Conservation (phyloP, 2,888 invertebrate genomes). For the Stomorhina lunata region DNA sequence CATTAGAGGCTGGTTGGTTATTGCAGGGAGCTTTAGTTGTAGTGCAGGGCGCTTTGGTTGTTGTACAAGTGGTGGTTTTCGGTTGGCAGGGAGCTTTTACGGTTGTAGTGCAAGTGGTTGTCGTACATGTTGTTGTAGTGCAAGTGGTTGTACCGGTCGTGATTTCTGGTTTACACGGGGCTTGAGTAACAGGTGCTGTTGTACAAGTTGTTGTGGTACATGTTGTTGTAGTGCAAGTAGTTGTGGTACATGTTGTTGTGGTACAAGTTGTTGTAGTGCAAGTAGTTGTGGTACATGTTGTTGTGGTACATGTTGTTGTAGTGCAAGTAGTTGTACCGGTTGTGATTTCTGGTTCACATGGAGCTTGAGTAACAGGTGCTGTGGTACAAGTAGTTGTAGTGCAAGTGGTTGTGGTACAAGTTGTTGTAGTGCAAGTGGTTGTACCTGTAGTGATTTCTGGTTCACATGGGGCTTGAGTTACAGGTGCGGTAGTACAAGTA, state of each 20-base stretch:
- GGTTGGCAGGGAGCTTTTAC: conserved; percentile 21
- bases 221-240: background rate
- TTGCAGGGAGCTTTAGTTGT: background rate
- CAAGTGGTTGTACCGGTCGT: conserved; percentile 28
- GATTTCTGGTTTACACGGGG: conserved; percentile 8
- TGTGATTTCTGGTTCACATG: background rate
- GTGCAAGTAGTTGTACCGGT: background rate
- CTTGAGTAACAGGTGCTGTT: conserved; percentile 11
- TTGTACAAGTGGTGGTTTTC: conserved; percentile 24
- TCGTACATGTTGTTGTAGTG: conserved; percentile 40
- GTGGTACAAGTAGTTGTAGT: conserved; percentile 4
- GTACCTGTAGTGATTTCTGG: background rate
- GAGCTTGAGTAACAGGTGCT: background rate
- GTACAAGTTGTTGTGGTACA: background rate
- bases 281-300: conserved; percentile 23
- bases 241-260: background rate
- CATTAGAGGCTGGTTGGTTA: background rate
- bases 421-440: background rate
- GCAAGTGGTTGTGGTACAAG: conserved; percentile 1
- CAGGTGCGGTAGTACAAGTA: background rate
- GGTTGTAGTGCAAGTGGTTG: conserved; percentile 8
- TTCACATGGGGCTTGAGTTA: no score
- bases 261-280: background rate
- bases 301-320: background rate
- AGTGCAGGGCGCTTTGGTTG: conserved; percentile 22